Evolutionary conservation across 2,888 invertebrate species (phyloP).

Genomic region (Alsophila aescularia): DNA sequence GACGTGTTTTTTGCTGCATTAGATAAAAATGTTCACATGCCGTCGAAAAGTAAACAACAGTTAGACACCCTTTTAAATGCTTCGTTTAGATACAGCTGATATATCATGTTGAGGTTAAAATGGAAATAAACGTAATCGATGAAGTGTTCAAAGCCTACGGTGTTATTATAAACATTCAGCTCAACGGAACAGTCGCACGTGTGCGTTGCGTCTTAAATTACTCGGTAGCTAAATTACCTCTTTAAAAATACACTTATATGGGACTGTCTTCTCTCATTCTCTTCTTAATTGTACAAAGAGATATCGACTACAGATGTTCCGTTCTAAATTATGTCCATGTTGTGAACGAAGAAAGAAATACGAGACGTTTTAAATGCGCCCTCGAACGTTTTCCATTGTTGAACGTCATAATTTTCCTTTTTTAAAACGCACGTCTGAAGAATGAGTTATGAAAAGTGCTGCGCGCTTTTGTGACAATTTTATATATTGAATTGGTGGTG

Average conservation of each 20-base stretch:
- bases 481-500: slow-evolving; percentile 43
- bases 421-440: slow-evolving; percentile 42
- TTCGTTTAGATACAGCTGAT: slow-evolving; percentile 25
- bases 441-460: slow-evolving; percentile 59
- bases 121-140: slow-evolving; percentile 17
- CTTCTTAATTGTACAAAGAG: slow-evolving; percentile 80
- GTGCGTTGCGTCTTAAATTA: slow-evolving; percentile 47
- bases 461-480: slow-evolving; percentile 40
- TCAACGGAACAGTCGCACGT: slow-evolving; percentile 41
- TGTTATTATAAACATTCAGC: slow-evolving; percentile 13
- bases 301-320: slow-evolving; percentile 81
- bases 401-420: slow-evolving; percentile 43
- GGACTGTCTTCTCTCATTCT: slow-evolving; percentile 67
- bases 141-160: slow-evolving; percentile 6
- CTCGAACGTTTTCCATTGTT: slow-evolving; percentile 60
- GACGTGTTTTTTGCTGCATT: slow-evolving; percentile 34
- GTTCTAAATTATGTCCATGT: slow-evolving; percentile 69
- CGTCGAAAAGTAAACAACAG: slow-evolving; percentile 31
- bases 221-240: slow-evolving; percentile 66
- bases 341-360: slow-evolving; percentile 75
- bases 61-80: slow-evolving; percentile 29
- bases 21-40: slow-evolving; percentile 29
- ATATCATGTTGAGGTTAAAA: slow-evolving; percentile 25
- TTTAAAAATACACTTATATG: slow-evolving; percentile 74
- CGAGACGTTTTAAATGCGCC: slow-evolving; percentile 65